These are phyloP conservation scores for Drosophila burlai DNA, from an alignment of 1,140 invertebrate genomes.

Conservation along the genomic window DNA sequence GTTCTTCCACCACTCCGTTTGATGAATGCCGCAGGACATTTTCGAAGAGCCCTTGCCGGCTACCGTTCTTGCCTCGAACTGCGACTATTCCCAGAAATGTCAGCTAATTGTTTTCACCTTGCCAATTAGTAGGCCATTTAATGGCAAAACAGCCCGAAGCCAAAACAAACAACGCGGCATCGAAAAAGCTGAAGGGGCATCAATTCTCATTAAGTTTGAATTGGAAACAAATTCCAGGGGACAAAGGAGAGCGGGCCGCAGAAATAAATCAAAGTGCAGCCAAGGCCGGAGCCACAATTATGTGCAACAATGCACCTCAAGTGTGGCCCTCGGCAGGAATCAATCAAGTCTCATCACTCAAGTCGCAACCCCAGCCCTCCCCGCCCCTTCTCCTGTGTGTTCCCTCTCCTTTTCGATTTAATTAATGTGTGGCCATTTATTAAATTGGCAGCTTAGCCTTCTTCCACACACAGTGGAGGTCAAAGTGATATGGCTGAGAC, in stretches of 20 bases:
- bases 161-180: slow-evolving; percentile 46
- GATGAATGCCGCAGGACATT: slow-evolving; percentile 43
- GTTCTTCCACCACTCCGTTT: slow-evolving; percentile 23
- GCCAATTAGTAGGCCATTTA: slow-evolving; percentile 68
- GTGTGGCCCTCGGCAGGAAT: slow-evolving; percentile 80
- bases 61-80: slow-evolving; percentile 33
- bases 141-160: slow-evolving; percentile 47
- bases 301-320: slow-evolving; percentile 73
- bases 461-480: slow-evolving; percentile 6
- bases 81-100: slow-evolving; percentile 31
- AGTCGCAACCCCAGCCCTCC: slow-evolving; percentile 36
- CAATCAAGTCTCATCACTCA: slow-evolving; percentile 84
- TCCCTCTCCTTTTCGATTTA: slow-evolving; percentile 60
- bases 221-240: slow-evolving; percentile 74
- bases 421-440: slow-evolving; percentile 85
- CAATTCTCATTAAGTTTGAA: slow-evolving; percentile 79
- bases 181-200: slow-evolving; percentile 69
- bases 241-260: slow-evolving; percentile 47
- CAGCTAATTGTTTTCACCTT: slow-evolving; percentile 56
- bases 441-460: slow-evolving; percentile 83
- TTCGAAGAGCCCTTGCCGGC: slow-evolving; percentile 15
- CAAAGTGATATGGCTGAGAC: neutral
- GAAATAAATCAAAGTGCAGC: slow-evolving; percentile 68
- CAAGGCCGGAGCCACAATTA: slow-evolving; percentile 67
- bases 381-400: slow-evolving; percentile 19